Conservation (phyloP, 2,797 vertebrate species). For the Crocodylus rhombifer region DNA sequence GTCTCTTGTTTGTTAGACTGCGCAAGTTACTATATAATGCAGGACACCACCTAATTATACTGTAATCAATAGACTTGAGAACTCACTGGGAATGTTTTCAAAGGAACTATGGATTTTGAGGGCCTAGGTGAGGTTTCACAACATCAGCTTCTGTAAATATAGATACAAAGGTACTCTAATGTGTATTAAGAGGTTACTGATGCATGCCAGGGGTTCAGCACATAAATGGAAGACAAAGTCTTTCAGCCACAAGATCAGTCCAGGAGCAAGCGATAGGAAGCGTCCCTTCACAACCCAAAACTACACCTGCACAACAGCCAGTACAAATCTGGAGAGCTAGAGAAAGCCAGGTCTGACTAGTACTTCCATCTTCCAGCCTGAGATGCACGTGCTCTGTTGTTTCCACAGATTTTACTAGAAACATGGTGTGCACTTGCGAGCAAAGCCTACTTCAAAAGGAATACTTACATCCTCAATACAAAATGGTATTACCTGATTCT, state of each 20-base stretch:
- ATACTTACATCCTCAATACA: neutral
- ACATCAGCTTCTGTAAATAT: neutral
- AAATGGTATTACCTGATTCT: constrained; percentile 87
- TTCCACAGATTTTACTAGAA: neutral
- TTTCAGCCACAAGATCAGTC: neutral
- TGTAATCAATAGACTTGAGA: neutral
- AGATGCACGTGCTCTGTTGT: neutral
- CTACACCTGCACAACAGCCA: neutral
- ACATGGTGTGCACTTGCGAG: neutral
- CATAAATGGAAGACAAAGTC: neutral
- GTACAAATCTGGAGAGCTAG: neutral
- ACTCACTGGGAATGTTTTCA: neutral
- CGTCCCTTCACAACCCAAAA: neutral
- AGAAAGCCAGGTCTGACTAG: neutral
- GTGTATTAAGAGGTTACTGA: neutral
- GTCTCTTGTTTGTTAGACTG: neutral
- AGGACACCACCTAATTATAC: neutral
- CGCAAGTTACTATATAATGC: neutral
- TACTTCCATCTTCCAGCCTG: neutral
- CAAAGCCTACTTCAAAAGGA: neutral
- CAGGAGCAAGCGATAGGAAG: neutral
- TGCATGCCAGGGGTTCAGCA: neutral
- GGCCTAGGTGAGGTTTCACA: neutral
- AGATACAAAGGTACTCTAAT: neutral
- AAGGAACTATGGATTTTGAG: neutral